These are phyloP conservation scores for Micromys minutus DNA, from an alignment of 2,113 vertebrate species.

Conservation along the genomic window DNA sequence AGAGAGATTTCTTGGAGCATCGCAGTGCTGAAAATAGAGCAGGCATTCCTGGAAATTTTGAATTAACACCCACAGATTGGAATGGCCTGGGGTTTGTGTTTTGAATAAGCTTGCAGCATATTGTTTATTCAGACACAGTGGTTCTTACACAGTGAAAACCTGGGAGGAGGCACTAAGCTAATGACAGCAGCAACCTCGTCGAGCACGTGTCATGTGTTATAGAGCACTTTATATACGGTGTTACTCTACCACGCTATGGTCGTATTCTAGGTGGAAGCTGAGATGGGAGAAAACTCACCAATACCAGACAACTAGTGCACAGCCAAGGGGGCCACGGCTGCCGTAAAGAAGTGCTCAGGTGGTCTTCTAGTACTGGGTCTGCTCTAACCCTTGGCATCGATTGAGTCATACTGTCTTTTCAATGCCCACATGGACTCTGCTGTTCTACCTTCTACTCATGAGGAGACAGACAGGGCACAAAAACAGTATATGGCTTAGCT, in stretches of 20 bases:
- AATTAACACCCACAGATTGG: constrained; percentile 77
- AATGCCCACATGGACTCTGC: accelerated
- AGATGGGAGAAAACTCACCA: not conserved
- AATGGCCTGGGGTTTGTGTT: constrained; percentile 62
- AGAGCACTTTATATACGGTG: accelerated
- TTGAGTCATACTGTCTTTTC: not conserved
- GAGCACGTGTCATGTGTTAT: not conserved
- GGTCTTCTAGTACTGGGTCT: not conserved
- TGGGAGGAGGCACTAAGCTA: not conserved
- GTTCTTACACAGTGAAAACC: not conserved
- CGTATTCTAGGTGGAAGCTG: not conserved
- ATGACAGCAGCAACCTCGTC: accelerated
- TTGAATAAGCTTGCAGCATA: not conserved
- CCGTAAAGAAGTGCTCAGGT: accelerated
- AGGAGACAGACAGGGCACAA: not conserved
- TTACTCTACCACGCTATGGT: accelerated
- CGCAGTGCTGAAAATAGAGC: constrained; percentile 52
- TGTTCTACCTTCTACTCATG: not conserved
- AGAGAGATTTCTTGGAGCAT: constrained; percentile 38
- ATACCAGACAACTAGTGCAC: not conserved
- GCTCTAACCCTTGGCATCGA: not conserved
- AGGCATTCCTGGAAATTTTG: constrained; percentile 58
- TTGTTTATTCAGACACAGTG: not conserved
- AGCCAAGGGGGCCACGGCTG: too few species aligned
- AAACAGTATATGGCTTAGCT: not conserved